phyloP scores from a whole-genome alignment of 1,140 invertebrate species.

The Vanessa tameamea region DNA sequence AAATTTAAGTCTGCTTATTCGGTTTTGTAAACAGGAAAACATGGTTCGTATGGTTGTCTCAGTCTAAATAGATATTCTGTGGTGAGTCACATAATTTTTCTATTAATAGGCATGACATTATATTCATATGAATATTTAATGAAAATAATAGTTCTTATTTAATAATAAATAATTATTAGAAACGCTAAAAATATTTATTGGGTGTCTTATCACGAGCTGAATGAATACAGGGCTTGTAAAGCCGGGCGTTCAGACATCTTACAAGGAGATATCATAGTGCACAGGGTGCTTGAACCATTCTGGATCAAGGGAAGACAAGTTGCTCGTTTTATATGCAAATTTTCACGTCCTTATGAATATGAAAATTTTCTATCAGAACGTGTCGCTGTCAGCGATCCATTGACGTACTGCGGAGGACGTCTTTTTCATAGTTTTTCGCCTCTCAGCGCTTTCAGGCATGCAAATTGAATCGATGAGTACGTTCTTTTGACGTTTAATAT shows the following conservation, averaged over 20 bases:
- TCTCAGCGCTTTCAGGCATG: conserved; percentile 52
- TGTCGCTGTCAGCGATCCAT: conserved; percentile 74
- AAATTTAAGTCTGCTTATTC: neutral
- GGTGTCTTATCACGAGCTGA: too few species aligned
- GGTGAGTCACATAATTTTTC: too few species aligned
- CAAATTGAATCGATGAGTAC: conserved; percentile 37
- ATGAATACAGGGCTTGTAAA: too few species aligned
- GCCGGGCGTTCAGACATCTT: conserved; percentile 21
- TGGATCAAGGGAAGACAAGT: conserved; percentile 49
- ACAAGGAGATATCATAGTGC: conserved; percentile 56
- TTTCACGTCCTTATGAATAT: conserved; percentile 79
- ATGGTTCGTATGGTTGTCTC: too few species aligned
- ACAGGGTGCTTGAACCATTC: conserved; percentile 52
- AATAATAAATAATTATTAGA: too few species aligned
- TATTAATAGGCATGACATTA: too few species aligned
- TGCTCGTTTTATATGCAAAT: conserved; percentile 80
- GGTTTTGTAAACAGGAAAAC: neutral
- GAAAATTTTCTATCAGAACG: conserved; percentile 81
- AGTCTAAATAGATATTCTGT: too few species aligned
- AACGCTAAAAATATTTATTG: too few species aligned
- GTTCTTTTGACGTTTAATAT: conserved; percentile 9
- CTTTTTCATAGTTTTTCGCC: conserved; percentile 56
- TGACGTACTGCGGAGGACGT: conserved; percentile 56
- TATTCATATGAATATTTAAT: too few species aligned
- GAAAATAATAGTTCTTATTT: too few species aligned